phyloP scores from a whole-genome alignment of 2,113 vertebrate genomes.

The Nothobranchius kuhntae region DNA sequence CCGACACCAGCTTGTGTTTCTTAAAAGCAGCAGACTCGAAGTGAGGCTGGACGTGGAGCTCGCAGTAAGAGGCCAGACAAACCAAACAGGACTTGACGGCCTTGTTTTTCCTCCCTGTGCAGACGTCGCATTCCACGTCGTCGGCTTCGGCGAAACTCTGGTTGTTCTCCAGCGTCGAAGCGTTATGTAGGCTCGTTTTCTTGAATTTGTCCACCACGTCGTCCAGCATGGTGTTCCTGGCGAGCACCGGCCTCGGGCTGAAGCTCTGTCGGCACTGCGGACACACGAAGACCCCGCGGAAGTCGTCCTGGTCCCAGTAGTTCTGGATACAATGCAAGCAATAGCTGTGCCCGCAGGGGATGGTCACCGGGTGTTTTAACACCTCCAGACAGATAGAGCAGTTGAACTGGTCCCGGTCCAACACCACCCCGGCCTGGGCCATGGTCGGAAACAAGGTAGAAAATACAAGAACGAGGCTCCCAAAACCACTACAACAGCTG shows the following conservation, averaged over 20 bases:
- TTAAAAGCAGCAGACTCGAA: slow-evolving; percentile 90
- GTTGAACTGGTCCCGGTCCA: slow-evolving; percentile 80
- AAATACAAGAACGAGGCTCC: neutral
- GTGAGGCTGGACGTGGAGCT: slow-evolving; percentile 92
- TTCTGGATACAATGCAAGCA: slow-evolving; percentile 74
- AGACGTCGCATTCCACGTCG: slow-evolving; percentile 87
- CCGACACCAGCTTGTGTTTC: slow-evolving; percentile 88
- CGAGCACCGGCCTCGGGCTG: slow-evolving; percentile 74
- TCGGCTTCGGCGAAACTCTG: slow-evolving; percentile 57
- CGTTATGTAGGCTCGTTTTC: slow-evolving; percentile 51
- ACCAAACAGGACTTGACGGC: slow-evolving; percentile 92
- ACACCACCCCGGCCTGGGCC: slow-evolving; percentile 75
- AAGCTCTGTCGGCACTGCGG: slow-evolving; percentile 79
- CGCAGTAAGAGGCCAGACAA: slow-evolving; percentile 95
- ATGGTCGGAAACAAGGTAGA: slow-evolving; percentile 39
- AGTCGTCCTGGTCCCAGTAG: slow-evolving; percentile 81
- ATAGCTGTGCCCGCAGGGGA: slow-evolving; percentile 81
- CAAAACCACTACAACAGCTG: neutral
- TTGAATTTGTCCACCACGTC: slow-evolving; percentile 78
- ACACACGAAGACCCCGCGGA: slow-evolving; percentile 70
- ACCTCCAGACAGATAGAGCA: slow-evolving; percentile 81
- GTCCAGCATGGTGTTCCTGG: slow-evolving; percentile 79
- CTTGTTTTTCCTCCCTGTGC: slow-evolving; percentile 87
- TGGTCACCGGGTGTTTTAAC: slow-evolving; percentile 73
- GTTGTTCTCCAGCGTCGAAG: neutral